Evolutionary conservation across 2,113 vertebrate species (phyloP).

Genomic region (Carollia perspicillata): DNA sequence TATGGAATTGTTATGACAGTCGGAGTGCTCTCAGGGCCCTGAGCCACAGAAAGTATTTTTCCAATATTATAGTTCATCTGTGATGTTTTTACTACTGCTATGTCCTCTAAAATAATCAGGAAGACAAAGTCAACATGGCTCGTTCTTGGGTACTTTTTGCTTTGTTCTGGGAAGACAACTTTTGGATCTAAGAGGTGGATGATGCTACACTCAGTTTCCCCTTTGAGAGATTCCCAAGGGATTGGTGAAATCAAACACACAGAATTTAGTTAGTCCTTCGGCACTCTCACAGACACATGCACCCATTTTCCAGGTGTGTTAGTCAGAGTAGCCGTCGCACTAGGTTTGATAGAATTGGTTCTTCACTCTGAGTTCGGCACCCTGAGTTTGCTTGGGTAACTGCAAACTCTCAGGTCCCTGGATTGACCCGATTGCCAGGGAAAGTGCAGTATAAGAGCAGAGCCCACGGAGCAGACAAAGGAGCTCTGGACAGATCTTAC

Average conservation of each 20-base stretch:
- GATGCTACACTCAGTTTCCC: background rate
- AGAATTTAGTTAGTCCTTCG: background rate
- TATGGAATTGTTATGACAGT: conserved; percentile 27
- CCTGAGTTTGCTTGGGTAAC: background rate
- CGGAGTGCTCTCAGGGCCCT: background rate
- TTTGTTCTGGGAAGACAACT: conserved; percentile 10
- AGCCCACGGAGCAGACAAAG: background rate
- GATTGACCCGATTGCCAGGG: background rate
- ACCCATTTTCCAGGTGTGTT: background rate
- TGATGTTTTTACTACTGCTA: background rate
- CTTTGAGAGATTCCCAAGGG: background rate
- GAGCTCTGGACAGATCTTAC: background rate
- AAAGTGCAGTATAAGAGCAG: background rate
- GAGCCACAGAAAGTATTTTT: conserved; percentile 35
- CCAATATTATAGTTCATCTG: conserved; percentile 20
- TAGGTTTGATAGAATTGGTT: background rate
- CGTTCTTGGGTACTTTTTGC: background rate
- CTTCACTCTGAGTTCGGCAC: background rate
- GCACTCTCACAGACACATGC: background rate
- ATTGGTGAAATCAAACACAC: background rate
- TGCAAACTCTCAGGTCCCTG: background rate
- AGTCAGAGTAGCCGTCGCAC: background rate
- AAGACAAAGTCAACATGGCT: conserved; percentile 12
- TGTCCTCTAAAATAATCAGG: conserved; percentile 7
- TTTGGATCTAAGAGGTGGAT: background rate